phyloP scores from a whole-genome alignment of 2,113 vertebrate species.

The Fulmarus glacialis region DNA sequence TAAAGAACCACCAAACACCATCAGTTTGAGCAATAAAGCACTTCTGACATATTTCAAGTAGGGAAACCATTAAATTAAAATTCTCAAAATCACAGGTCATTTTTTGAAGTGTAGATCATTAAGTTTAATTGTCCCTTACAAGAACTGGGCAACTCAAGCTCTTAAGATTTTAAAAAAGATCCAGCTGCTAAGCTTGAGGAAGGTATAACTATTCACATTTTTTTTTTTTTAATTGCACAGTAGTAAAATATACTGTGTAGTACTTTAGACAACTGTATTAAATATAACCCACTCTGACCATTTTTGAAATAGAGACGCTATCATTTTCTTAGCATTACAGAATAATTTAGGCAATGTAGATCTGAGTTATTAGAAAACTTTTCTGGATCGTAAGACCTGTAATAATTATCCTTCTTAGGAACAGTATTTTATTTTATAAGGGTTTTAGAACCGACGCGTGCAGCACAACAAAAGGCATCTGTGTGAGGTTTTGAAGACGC shows the following conservation, averaged over 20 bases:
- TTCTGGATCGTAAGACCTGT: background rate
- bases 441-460: rapidly evolving
- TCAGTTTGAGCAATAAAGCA: background rate
- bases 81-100: background rate
- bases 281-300: background rate
- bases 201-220: background rate
- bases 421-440: background rate
- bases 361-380: background rate
- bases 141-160: background rate
- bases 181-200: background rate
- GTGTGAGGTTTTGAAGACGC: background rate
- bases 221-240: background rate
- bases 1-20: background rate
- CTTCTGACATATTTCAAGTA: background rate
- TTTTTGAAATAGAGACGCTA: background rate
- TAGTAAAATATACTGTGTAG: background rate
- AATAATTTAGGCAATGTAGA: background rate
- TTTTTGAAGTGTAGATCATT: background rate
- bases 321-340: background rate
- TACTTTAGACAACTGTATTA: background rate
- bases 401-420: background rate
- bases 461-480: background rate
- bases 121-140: background rate
- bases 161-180: background rate
- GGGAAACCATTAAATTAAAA: background rate